Base-by-base conservation (phyloP, 2,888 invertebrate species). In the Ichneumoninae sp. region DNA sequence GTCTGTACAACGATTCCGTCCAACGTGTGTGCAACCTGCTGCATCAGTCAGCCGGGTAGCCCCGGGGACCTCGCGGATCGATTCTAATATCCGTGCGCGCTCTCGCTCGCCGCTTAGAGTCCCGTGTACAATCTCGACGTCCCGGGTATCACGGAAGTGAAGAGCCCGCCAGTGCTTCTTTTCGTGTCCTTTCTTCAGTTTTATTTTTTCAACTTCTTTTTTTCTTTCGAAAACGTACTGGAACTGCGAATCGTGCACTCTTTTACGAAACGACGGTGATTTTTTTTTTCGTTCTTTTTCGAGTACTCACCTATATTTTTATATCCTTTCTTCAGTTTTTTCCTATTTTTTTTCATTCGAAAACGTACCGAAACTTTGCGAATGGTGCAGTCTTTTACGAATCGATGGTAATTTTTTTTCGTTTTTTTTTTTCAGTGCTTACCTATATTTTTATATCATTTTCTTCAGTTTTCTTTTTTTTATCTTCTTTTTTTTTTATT, bases 31-130 rank as follows among this genome's bases (percentile, higher is more conserved):
- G 78, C 77, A 83, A 76, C 80, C 69, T 74, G 80, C 82, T 83
- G 73, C 81, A 76, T 75, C 79, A 54, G 44, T 66, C 22, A 54
- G 65, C 69, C 81, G 50, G 81, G 78, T 66, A 73, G 73, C 73
- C 73, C 82, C 76, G 80, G 85, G 77, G 66, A 68, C 65, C 71
- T 71, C 66, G 71, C 80, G 71, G 76, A 85, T 85, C 83, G 83
- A 87, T 85, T 77, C 44, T 75, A 63, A 81, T 74, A 75, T 50
- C 52, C 63, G 82, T 74, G 69, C 52, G 26, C 74, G 79, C 69
- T 76, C 71, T 73, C 66, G 36, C 73, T 70, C 74, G 47, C 74
- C 22, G 22, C 54, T 44, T 54, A 22, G n/a, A 36, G n/a, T 65
- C 65, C 54, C 70, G 65, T 66, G 22, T 26, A 60, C 63, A 47